Evolutionary conservation across 2,888 invertebrate species (phyloP), one percentile per base, ranked within the genome.

Genomic region (Rutpela maculata): DNA sequence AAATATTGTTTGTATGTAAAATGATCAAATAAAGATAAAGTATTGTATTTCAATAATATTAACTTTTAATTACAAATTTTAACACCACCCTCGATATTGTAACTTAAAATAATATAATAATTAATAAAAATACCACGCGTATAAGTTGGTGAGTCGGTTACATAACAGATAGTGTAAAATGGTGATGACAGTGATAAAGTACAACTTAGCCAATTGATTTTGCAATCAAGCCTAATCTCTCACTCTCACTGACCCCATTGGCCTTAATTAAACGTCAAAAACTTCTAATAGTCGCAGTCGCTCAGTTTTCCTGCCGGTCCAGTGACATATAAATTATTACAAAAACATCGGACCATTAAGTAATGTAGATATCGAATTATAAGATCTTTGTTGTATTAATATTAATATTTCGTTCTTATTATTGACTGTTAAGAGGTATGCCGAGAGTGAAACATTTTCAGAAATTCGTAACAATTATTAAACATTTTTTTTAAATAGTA

Each of bases 161-260:
- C 19, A 62, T 60, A 70, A 70, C 35, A 63, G 75, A 75, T 66
- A 72, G 68, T 76, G 63, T 59, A 70, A 72, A 76, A 77, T 75
- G 77, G 31, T 56, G 38, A 75, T 79, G 79, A 77, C 77, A 77
- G 70, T 78, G 82, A 80, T 80, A 81, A 81, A 81, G 78, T 78
- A 78, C 79, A 80, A 82, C 79, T 81, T 79, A 67, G 79, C 77
- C 77, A 84, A 86, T 87, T 86, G 86, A 87, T 87, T 87, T 87
- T 86, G 84, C 85, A 84, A 86, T 86, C 83, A 86, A 82, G 82
- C 77, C 78, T 79, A 77, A 79, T 79, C 71, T 77, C 74, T 50
- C 63, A 43, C 67, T 70, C 74, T 65, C 67, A 50, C 71, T 74
- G 76, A 77, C 77, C 75, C 68, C 77, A 68, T 79, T 79, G 71